Evolutionary conservation across 2,113 vertebrate species (phyloP).

Genomic region (Pandion haliaetus): DNA sequence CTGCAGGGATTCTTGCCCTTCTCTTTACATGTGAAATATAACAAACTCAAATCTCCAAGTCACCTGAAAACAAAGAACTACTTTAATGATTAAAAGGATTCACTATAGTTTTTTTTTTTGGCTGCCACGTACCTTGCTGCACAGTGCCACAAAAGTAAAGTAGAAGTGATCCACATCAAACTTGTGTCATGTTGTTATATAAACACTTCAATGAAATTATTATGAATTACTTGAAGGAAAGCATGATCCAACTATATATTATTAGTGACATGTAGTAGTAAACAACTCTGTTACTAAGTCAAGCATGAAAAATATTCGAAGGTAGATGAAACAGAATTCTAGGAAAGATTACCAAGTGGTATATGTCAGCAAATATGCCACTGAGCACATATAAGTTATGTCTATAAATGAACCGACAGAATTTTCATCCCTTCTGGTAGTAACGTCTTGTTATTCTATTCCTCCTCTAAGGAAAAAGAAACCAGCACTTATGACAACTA

Average conservation of each 20-base stretch:
- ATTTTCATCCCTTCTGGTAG: not conserved
- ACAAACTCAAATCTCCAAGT: not conserved
- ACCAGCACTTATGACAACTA: not conserved
- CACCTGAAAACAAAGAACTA: not conserved
- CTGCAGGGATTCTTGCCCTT: not conserved
- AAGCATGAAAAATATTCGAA: not conserved
- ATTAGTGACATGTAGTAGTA: not conserved
- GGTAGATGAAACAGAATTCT: not conserved
- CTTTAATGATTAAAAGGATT: not conserved
- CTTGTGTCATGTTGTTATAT: not conserved
- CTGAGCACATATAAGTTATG: not conserved
- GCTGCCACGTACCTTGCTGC: not conserved
- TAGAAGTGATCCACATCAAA: not conserved
- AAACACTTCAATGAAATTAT: not conserved
- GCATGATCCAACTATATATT: not conserved
- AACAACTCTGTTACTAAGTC: not conserved
- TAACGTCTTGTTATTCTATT: not conserved
- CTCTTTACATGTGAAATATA: not conserved
- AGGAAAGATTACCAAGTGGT: not conserved
- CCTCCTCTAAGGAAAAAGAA: not conserved
- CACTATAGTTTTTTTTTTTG: not conserved
- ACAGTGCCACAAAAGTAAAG: not conserved
- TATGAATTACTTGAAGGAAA: not conserved
- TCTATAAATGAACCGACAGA: not conserved
- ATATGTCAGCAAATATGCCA: not conserved